Evolutionary conservation across 2,888 invertebrate species (phyloP), one percentile per base, ranked within the genome.

Genomic region (Minunthozetes semirufus): DNA sequence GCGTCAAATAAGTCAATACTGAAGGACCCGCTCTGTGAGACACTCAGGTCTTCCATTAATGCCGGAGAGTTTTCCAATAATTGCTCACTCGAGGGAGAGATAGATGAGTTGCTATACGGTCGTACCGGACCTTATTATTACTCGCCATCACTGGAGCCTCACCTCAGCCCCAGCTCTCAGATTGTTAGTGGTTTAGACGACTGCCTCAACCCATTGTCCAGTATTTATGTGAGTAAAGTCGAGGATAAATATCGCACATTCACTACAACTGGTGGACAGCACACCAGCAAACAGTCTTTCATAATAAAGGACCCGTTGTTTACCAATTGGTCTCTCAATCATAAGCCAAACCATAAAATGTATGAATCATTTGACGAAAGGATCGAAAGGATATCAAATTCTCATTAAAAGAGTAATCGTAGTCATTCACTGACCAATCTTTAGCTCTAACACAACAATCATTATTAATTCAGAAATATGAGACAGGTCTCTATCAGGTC

Each of bases 31-130:
- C 72, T 79, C 25, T 79, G 79, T 76, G 79, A 78, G 17, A 78
- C 77, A 42, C 70, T 79, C n/a, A 72, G 79, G 33, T 76, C 78
- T 17, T 76, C 78, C 63, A 61, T 79, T 19, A 78, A 78, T 46
- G 68, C 63, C 27, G 76, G 76, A 46, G 48, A 75, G 27, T 76
- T 76, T 38, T 53, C 17, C 5, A 71, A 76, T 42, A 77, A 76
- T 38, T 76, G 76, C 11, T 75, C 78, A 9, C 75, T 80, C 17
- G 81, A 81, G 73, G 80, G 80, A 63, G 81, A 81, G 59, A 81
- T 81, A 46, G 81, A 81, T 75, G 78, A 78, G 0, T 77, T 81
- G 27, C 76, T 81, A n/a, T 80, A 81, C 73, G 81, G 81, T n/a
- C 73, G 61, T 13, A 27, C 46, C 19, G 63, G 68, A 22, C 19